Percentiles rank a stretch among this genome's conserved stretches.
phyloP scores from a whole-genome alignment of 1,140 invertebrate genomes.

The Bilobella aurantiaca region DNA sequence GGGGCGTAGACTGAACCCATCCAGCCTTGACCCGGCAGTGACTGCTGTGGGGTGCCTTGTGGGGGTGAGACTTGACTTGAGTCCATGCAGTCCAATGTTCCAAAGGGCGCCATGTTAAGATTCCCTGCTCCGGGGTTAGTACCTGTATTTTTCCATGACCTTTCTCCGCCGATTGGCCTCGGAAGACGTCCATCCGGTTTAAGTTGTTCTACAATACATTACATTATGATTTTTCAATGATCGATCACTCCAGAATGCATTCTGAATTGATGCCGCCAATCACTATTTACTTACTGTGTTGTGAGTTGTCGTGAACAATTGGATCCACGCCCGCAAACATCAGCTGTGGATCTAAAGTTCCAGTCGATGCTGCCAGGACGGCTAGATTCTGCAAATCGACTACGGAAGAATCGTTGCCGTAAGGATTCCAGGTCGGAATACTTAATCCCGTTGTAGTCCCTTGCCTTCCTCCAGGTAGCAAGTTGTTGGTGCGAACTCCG shows the following conservation, averaged over 20 bases:
- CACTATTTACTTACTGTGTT: slow-evolving; percentile 12
- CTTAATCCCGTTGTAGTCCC: neutral
- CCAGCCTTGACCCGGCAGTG: neutral
- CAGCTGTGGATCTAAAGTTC: slow-evolving; percentile 18
- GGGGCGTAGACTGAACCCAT: neutral
- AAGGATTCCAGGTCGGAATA: slow-evolving; percentile 11
- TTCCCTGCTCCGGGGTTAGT: neutral
- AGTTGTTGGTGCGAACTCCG: slow-evolving; percentile 5
- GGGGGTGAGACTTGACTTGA: slow-evolving; percentile 11
- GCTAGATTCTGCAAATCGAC: slow-evolving; percentile 25
- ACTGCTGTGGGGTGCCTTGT: neutral
- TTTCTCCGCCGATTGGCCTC: slow-evolving; percentile 28
- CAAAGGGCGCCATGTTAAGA: slow-evolving; percentile 13
- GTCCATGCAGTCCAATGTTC: slow-evolving; percentile 12
- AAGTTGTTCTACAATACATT: slow-evolving; percentile 11
- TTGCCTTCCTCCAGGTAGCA: slow-evolving; percentile 11
- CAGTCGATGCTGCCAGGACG: slow-evolving; percentile 18
- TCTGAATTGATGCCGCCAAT: neutral
- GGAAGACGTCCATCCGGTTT: slow-evolving; percentile 28
- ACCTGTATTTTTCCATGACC: slow-evolving; percentile 25
- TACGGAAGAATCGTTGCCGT: slow-evolving; percentile 3
- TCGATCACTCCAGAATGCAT: neutral
- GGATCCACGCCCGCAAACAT: slow-evolving; percentile 16
- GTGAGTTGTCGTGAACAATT: slow-evolving; percentile 21
- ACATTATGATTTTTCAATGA: neutral